Evolutionary conservation across 2,888 invertebrate species (phyloP), one percentile per base, ranked within the genome.

Genomic region (Dynastes maya): DNA sequence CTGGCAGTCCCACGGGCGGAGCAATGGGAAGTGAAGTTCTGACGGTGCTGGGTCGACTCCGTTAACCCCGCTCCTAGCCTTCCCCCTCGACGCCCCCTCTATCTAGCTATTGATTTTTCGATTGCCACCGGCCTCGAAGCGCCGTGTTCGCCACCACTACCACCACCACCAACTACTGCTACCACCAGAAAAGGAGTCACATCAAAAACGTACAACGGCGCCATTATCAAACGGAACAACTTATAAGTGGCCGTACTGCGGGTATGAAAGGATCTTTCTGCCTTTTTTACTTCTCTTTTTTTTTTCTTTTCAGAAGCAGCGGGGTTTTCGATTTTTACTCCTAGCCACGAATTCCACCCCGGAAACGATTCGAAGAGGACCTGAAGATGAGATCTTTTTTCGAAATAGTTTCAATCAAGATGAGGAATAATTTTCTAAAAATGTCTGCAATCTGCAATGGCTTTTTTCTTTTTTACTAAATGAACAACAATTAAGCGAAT

Each of bases 41-140:
- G 83, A 81, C 80, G 81, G 81, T 80, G 80, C 83, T 81, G 81
- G 80, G 82, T 79, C 81, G 81, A 80, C 83, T 81, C 81, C 78
- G 81, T 80, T 77, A 80, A 78, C 80, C 82, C 83, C 83, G 81
- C 80, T 78, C 79, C 45, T 45, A 45, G 45, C 45, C 45, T 78
- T 79, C 80, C 82, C 79, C 82, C 79, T 72, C 80, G 70, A 22
- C 79, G 76, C 71, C 76, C 65, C 55, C 67, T 76, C 76, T 70
- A 63, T 45, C 45, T 70, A 63, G 79, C 81, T 83, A 83, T 82
- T 83, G 83, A 83, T 83, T 82, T 82, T 83, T 82, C 82, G 81
- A 82, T 83, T 83, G 81, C 80, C 81, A 78, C 81, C 80, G 80
- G 82, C 83, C 83, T 83, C 83, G 83, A 83, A 83, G 82, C 82